Conservation (phyloP, 2,888 invertebrate genomes). For the Panzeria rudis region DNA sequence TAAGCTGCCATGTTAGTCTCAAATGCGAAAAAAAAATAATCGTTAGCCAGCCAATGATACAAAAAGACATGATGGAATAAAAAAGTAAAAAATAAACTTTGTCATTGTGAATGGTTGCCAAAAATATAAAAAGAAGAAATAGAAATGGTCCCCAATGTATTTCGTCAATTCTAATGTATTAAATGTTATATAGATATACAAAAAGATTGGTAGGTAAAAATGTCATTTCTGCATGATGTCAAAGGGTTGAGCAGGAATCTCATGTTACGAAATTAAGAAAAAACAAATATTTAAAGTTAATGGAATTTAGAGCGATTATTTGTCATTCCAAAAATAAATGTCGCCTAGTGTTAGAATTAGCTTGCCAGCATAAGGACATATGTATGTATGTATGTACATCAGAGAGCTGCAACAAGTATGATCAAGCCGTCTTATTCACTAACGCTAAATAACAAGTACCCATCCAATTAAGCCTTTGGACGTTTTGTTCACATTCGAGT, state of each 20-base stretch:
- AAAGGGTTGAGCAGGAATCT: not conserved
- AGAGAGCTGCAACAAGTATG: no score
- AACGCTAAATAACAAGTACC: no score
- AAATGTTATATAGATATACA: constrained; percentile 25
- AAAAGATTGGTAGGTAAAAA: not conserved
- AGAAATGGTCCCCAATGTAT: constrained; percentile 65
- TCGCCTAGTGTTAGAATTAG: no score
- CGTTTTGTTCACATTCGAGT: no score
- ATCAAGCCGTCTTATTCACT: no score
- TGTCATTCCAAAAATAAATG: no score
- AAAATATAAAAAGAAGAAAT: constrained; percentile 42
- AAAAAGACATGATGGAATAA: constrained; percentile 63
- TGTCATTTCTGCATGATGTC: constrained; percentile 6
- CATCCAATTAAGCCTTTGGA: no score
- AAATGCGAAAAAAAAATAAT: constrained; percentile 29
- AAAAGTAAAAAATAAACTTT: constrained; percentile 54
- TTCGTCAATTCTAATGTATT: constrained; percentile 65
- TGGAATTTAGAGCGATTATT: no score
- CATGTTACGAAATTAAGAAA: no score
- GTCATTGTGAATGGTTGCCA: constrained; percentile 62
- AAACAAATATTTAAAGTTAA: no score
- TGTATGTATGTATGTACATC: no score
- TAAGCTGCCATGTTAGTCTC: constrained; percentile 52
- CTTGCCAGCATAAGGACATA: no score
- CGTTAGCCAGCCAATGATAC: constrained; percentile 65